These are phyloP conservation scores for Nycticryphes semicollaris DNA, from an alignment of 2,113 vertebrate species.

Conservation along the genomic window DNA sequence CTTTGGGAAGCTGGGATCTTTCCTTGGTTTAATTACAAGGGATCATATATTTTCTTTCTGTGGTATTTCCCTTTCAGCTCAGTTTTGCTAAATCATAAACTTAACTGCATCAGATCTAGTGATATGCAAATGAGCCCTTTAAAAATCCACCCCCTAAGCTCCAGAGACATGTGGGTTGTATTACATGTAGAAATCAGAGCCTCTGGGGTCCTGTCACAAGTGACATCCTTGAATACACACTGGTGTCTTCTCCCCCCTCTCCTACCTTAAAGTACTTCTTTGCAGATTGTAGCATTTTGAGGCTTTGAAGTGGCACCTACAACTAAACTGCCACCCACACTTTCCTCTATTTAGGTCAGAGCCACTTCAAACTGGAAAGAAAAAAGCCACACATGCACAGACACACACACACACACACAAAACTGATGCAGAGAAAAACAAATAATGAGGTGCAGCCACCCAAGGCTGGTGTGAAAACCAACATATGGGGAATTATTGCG, in stretches of 20 bases:
- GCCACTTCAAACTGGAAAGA: background rate
- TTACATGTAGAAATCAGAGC: background rate
- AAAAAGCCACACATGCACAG: background rate
- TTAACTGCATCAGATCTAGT: background rate
- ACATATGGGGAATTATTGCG: slow-evolving; percentile 60
- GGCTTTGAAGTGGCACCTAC: slow-evolving; percentile 52
- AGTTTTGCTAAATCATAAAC: slow-evolving; percentile 34
- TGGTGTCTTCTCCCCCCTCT: background rate
- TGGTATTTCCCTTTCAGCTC: background rate
- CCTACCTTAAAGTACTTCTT: background rate
- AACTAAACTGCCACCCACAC: slow-evolving; percentile 27
- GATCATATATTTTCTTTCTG: background rate
- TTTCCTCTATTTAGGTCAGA: slow-evolving; percentile 40
- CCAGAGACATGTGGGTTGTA: background rate
- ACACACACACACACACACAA: background rate
- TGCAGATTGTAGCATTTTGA: slow-evolving; percentile 1
- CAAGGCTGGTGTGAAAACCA: slow-evolving; percentile 60
- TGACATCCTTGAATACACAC: background rate
- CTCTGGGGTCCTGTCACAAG: background rate
- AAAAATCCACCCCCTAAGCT: slow-evolving; percentile 46
- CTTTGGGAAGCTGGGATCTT: background rate
- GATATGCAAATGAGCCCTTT: slow-evolving; percentile 28
- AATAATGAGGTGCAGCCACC: slow-evolving; percentile 59
- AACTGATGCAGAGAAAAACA: slow-evolving; percentile 42
- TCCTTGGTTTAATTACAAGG: background rate